Conservation (phyloP, 2,888 invertebrate species). For the Pharmacophagus antenor region DNA sequence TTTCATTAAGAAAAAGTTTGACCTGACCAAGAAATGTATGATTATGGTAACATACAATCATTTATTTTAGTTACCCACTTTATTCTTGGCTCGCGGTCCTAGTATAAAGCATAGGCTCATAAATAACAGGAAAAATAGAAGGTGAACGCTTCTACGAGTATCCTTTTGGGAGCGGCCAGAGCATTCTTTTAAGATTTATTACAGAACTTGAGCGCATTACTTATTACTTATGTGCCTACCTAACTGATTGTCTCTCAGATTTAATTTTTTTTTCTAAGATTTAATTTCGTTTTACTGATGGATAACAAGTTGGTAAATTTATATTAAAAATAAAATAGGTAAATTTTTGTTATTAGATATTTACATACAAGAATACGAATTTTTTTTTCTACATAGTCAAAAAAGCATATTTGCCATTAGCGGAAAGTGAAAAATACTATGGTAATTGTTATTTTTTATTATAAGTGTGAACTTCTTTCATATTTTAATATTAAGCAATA, state of each 20-base stretch:
- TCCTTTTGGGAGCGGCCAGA: conserved; percentile 79
- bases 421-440: no score
- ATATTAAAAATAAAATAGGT: neutral
- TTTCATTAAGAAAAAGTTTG: conserved; percentile 63
- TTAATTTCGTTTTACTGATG: conserved; percentile 24
- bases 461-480: neutral
- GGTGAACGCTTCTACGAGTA: conserved; percentile 78
- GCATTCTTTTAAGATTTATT: conserved; percentile 81
- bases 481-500: neutral
- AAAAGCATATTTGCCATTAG: no score
- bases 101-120: conserved; percentile 78
- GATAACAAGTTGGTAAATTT: neutral
- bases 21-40: conserved; percentile 62
- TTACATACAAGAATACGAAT: no score
- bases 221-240: conserved; percentile 76
- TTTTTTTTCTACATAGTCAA: no score
- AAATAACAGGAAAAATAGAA: conserved; percentile 80
- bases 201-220: conserved; percentile 77
- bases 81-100: conserved; percentile 75
- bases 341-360: no score
- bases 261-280: conserved; percentile 32
- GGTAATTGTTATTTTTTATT: neutral
- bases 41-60: conserved; percentile 69
- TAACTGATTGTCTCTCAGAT: conserved; percentile 54
- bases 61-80: conserved; percentile 78